Conservation (phyloP, 2,113 vertebrate species). For the Bostrychus sinensis region DNA sequence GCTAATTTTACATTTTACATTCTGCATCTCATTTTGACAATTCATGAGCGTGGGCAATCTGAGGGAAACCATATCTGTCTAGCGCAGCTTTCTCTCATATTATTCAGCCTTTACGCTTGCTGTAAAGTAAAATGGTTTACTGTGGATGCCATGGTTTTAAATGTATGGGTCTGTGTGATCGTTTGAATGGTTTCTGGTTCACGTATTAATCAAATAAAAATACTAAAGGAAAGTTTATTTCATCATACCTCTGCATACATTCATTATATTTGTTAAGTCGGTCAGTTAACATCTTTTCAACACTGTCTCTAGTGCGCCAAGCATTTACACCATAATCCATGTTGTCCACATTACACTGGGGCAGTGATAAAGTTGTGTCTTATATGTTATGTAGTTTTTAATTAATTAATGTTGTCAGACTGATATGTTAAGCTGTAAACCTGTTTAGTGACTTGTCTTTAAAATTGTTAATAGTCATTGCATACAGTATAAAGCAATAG, state of each 20-base stretch:
- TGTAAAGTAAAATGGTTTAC: background rate
- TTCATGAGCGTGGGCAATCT: slow-evolving; percentile 41
- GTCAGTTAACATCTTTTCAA: slow-evolving; percentile 36
- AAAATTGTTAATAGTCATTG: slow-evolving; percentile 10
- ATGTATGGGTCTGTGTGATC: slow-evolving; percentile 30
- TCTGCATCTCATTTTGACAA: slow-evolving; percentile 58
- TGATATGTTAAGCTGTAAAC: slow-evolving; percentile 52
- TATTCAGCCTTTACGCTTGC: background rate
- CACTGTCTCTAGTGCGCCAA: slow-evolving; percentile 19
- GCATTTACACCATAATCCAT: slow-evolving; percentile 41
- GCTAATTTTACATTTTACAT: slow-evolving; percentile 59
- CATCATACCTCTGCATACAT: slow-evolving; percentile 35
- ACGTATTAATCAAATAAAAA: slow-evolving; percentile 3
- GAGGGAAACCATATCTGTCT: slow-evolving; percentile 72
- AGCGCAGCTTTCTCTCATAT: slow-evolving; percentile 44
- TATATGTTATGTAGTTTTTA: slow-evolving; percentile 46
- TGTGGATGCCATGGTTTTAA: slow-evolving; percentile 22
- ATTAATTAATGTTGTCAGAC: slow-evolving; percentile 63
- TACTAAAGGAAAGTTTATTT: background rate
- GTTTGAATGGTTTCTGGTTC: slow-evolving; percentile 10
- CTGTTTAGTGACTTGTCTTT: slow-evolving; percentile 48
- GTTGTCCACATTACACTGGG: slow-evolving; percentile 45
- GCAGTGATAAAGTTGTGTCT: slow-evolving; percentile 76
- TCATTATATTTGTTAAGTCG: slow-evolving; percentile 34
- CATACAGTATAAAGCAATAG: slow-evolving; percentile 37